Evolutionary conservation across 1,140 invertebrate species (phyloP).

Genomic region (Aphidius ervi): DNA sequence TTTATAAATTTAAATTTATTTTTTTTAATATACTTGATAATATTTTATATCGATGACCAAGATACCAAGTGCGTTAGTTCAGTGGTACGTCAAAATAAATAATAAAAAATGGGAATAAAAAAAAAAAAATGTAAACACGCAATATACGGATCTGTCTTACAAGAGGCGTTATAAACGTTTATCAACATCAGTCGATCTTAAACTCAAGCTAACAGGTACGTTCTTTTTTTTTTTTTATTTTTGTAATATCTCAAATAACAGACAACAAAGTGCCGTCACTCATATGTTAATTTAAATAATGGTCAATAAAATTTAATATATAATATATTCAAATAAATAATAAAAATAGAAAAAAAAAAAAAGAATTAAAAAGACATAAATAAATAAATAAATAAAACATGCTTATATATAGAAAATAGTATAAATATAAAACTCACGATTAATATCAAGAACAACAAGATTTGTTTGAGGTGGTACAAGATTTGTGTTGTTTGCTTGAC

Average conservation of each 20-base stretch:
- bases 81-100: constrained; percentile 2
- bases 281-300: no score
- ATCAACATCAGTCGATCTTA: constrained; percentile 35
- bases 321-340: not conserved
- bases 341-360: not conserved
- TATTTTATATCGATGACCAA: not conserved
- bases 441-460: constrained; percentile 76
- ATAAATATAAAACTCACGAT: constrained; percentile 65
- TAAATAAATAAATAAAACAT: not conserved
- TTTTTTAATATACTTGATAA: not conserved
- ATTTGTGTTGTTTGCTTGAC: constrained; percentile 83
- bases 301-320: not conserved
- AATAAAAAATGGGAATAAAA: constrained; percentile 9
- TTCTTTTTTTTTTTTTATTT: no score
- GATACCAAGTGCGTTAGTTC: not conserved
- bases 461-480: constrained; percentile 68
- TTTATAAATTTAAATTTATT: not conserved
- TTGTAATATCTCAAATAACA: no score
- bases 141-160: constrained; percentile 47
- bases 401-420: not conserved
- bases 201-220: constrained; percentile 34
- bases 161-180: constrained; percentile 41
- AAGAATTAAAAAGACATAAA: not conserved
- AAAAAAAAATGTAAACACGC: constrained; percentile 31
- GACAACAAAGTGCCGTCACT: no score